Evolutionary conservation across 2,113 vertebrate species (phyloP).

Genomic region (Chionis minor): DNA sequence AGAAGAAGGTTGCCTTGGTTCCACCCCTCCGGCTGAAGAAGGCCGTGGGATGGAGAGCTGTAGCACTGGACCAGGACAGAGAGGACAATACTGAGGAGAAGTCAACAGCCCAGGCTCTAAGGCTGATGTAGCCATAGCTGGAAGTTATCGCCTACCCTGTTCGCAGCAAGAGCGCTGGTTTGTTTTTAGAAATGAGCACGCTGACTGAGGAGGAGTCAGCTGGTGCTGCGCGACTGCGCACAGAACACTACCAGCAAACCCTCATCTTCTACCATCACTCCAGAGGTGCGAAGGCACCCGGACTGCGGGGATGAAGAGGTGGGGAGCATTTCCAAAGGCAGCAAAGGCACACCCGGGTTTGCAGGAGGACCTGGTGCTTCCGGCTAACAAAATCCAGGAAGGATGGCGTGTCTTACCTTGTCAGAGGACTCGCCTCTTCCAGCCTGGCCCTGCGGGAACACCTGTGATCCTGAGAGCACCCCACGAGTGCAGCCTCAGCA

Average conservation of each 20-base stretch:
- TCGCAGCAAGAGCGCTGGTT: not conserved
- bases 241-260: not conserved
- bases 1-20: not conserved
- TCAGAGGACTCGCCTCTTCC: not conserved
- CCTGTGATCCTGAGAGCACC: not conserved
- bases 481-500: not conserved
- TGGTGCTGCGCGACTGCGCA: not conserved
- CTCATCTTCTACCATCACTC: not conserved
- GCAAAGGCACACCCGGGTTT: rapidly evolving
- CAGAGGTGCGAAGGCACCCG: not conserved
- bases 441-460: rapidly evolving
- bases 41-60: not conserved
- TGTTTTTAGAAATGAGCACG: not conserved
- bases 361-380: not conserved
- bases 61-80: rapidly evolving
- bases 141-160: not conserved
- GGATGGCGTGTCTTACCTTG: not conserved
- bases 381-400: not conserved
- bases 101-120: not conserved
- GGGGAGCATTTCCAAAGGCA: not conserved
- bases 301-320: too few species aligned
- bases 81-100: not conserved
- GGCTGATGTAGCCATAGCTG: not conserved
- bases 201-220: not conserved
- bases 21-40: not conserved